Conservation (phyloP, 1,140 invertebrate species). For the Aphelenchoides besseyi region DNA sequence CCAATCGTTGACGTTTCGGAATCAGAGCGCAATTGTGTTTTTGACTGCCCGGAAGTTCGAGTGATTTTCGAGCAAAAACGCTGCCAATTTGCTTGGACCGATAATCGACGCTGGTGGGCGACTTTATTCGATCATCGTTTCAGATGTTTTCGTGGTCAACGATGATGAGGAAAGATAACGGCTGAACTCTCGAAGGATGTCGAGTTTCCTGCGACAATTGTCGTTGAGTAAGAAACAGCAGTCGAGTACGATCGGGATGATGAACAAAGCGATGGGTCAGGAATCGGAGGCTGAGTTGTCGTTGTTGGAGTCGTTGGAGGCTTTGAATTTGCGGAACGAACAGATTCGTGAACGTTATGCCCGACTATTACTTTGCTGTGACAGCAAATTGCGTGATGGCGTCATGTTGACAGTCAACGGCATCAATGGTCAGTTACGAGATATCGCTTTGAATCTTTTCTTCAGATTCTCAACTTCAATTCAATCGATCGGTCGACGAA, state of each 20-base stretch:
- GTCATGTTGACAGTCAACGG: conserved; percentile 3
- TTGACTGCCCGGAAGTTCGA: too few relatives aligned
- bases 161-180: too few relatives aligned
- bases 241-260: neutral
- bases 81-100: too few relatives aligned
- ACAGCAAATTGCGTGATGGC: neutral
- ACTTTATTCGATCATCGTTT: too few relatives aligned
- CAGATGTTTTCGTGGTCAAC: too few relatives aligned
- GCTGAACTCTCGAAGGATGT: neutral
- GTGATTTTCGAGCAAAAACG: too few relatives aligned
- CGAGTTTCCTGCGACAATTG: conserved; percentile 1
- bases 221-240: neutral
- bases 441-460: too few relatives aligned
- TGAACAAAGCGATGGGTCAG: neutral
- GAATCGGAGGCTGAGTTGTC: neutral
- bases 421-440: neutral
- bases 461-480: neutral
- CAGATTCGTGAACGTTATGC: neutral
- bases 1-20: too few relatives aligned
- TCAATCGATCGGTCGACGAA: neutral
- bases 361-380: neutral
- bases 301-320: neutral
- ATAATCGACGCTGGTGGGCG: too few relatives aligned
- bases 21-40: too few relatives aligned
- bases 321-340: neutral